Conservation (phyloP, 2,113 vertebrate genomes). For the Cygnus atratus region DNA sequence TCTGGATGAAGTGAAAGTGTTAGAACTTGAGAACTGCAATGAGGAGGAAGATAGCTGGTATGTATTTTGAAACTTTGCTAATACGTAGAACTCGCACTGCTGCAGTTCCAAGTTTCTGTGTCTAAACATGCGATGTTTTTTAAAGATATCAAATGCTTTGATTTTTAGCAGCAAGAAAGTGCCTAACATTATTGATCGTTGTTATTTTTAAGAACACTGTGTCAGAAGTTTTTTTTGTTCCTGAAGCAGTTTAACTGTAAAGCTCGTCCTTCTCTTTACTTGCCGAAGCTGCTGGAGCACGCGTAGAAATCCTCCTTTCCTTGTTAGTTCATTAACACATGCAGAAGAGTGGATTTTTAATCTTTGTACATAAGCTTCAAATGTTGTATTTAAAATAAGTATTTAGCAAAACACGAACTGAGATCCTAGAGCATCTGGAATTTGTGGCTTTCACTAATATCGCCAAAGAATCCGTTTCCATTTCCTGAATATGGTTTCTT, state of each 20-base stretch:
- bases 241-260: neutral
- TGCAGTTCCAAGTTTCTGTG: neutral
- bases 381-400: neutral
- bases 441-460: neutral
- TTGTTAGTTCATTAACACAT: neutral
- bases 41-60: conserved; percentile 90
- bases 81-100: rapidly evolving
- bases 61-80: neutral
- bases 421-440: neutral
- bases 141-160: neutral
- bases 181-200: neutral
- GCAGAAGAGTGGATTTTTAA: neutral
- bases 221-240: neutral
- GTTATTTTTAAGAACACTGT: neutral
- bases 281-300: neutral
- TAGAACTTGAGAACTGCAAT: conserved; percentile 82
- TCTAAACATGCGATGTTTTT: neutral
- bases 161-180: neutral
- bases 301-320: neutral
- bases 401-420: neutral
- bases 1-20: conserved; percentile 87
- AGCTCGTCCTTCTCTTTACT: neutral
- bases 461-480: neutral
- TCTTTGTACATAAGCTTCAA: neutral
- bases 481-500: neutral